A percentile compares a stretch with the other conserved stretches of the same genome.
phyloP scores from a whole-genome alignment of 2,888 invertebrate genomes.

The Pyrochroa serraticornis region DNA sequence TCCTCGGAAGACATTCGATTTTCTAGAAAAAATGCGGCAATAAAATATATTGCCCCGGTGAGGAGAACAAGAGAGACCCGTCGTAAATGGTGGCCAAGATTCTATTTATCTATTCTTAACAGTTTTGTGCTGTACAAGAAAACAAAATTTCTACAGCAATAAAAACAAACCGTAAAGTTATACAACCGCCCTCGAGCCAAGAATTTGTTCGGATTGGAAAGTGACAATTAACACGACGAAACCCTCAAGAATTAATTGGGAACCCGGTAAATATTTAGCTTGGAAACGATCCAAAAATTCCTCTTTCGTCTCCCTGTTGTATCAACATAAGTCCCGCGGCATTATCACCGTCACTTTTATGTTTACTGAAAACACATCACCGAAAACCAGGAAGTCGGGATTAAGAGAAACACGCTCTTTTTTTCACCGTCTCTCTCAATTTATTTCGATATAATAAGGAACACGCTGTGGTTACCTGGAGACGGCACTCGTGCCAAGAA shows the following conservation, averaged over 20 bases:
- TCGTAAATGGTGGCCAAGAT: conserved; percentile 42
- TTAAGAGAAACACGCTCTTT: conserved; percentile 17
- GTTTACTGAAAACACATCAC: conserved; percentile 21
- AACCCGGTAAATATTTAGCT: conserved; percentile 17
- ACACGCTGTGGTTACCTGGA: conserved; percentile 4
- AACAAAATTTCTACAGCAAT: conserved; percentile 36
- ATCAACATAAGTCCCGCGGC: conserved; percentile 14
- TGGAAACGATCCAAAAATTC: conserved; percentile 8
- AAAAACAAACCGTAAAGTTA: conserved; percentile 46
- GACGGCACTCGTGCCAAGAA: too few relatives aligned
- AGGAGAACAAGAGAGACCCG: conserved; percentile 37
- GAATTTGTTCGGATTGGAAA: conserved; percentile 12
- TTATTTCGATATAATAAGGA: conserved; percentile 9
- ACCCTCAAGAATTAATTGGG: neutral
- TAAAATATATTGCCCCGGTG: conserved; percentile 24
- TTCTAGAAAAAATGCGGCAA: conserved; percentile 33
- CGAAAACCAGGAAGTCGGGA: conserved; percentile 12
- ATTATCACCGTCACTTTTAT: conserved; percentile 15
- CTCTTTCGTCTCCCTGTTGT: conserved; percentile 1
- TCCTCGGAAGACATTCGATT: conserved; percentile 34
- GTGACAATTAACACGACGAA: conserved; percentile 15
- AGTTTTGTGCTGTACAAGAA: conserved; percentile 9
- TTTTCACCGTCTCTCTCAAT: conserved; percentile 1
- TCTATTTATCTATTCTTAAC: conserved; percentile 25
- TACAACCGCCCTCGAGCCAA: conserved; percentile 7